Base-by-base conservation (phyloP, 2,888 invertebrate genomes). In the Drosophila mimetica region DNA sequence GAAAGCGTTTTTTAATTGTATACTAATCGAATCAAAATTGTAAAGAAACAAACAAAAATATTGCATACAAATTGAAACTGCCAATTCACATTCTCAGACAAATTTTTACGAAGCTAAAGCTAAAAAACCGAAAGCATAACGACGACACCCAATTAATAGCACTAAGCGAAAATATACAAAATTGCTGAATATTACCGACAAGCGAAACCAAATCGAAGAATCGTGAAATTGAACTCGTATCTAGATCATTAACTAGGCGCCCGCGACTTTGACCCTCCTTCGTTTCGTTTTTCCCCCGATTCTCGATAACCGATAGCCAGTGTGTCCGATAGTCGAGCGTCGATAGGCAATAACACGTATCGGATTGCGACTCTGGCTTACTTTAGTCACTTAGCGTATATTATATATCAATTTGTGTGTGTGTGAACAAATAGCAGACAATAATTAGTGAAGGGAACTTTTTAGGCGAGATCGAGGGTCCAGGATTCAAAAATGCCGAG, bases 371-470 rank as follows among this genome's bases (percentile, higher is more conserved):
- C 42, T 48, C 60, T 47, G 63, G 52, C 37, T 71, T 71, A 52
- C 37, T 71, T 69, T 53, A 71, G 52, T 51, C 51, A 61, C 63
- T 37, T 70, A 70, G 69, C 71, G 55, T 71, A 46, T 65, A 46
- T 54, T 71, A 46, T 65, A 46, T 54, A 66, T 48, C 51, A 41
- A 52, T 61, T 64, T 69, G 46, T 60, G 60, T 61, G 67, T 71
- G 51, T 60, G 59, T 63, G 61, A 84, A 88, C 81, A 89, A 88
- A 85, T 90, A 90, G 90, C 89, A 89, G 89, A 89, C 89, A 89
- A 89, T 89, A 89, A 89, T 90, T 89, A 89, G 89, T 82, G 74
- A 74, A 75, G 64, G 71, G 47, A 55, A 28, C 41, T 60, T 47
- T 44, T 58, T 34, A 41, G 46, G 54, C 14, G 37, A 57, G 50